These are phyloP conservation scores for Prunella fulvescens DNA, from an alignment of 2,113 vertebrate species.

Conservation along the genomic window DNA sequence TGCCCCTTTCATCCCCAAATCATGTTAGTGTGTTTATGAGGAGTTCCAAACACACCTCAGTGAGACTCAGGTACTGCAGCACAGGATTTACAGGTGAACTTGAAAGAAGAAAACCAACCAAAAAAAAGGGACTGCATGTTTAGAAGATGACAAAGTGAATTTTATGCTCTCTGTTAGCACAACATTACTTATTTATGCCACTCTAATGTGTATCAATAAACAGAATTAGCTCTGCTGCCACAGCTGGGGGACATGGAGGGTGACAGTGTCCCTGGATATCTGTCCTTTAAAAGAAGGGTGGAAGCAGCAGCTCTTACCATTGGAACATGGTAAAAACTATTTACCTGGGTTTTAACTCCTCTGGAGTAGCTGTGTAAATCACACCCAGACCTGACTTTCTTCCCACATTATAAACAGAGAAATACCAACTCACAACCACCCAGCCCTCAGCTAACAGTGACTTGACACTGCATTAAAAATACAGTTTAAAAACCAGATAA, in stretches of 20 bases:
- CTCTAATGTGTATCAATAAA: neutral
- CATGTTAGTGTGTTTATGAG: neutral
- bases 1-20: neutral
- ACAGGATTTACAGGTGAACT: neutral
- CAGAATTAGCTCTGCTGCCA: neutral
- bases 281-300: neutral
- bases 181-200: neutral
- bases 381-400: neutral
- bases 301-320: neutral
- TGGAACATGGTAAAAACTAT: accelerated
- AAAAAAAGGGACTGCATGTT: neutral
- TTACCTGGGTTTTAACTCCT: neutral
- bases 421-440: neutral
- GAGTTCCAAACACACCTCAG: neutral
- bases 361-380: neutral
- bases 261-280: neutral
- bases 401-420: neutral
- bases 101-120: neutral
- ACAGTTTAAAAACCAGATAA: accelerated
- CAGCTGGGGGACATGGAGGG: neutral
- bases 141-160: neutral
- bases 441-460: neutral
- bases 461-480: neutral
- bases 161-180: neutral
- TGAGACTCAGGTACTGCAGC: neutral